These are phyloP conservation scores for Tachypleus tridentatus DNA, from an alignment of 1,140 invertebrate genomes.

Conservation along the genomic window DNA sequence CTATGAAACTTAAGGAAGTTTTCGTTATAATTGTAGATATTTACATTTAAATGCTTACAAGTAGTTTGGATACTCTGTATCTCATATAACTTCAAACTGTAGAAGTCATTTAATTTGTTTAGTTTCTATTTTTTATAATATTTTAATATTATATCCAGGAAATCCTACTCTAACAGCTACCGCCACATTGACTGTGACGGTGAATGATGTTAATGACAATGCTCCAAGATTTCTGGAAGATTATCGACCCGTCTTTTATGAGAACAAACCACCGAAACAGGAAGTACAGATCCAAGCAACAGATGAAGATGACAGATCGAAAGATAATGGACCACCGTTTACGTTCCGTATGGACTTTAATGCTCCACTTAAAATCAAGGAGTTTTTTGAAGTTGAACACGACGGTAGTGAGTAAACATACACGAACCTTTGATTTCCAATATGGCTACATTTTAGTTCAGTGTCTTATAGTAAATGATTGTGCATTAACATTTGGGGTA, in stretches of 20 bases:
- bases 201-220: slow-evolving; percentile 85
- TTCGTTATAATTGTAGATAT: too few relatives aligned
- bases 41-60: too few relatives aligned
- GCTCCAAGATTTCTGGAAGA: slow-evolving; percentile 41
- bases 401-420: slow-evolving; percentile 36
- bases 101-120: too few relatives aligned
- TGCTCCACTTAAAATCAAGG: slow-evolving; percentile 76
- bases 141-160: slow-evolving; percentile 20
- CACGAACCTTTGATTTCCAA: too few relatives aligned
- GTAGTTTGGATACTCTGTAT: too few relatives aligned
- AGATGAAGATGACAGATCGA: slow-evolving; percentile 84
- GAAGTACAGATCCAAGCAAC: slow-evolving; percentile 83
- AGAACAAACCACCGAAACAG: slow-evolving; percentile 73
- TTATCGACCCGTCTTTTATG: slow-evolving; percentile 76
- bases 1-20: background rate
- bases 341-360: slow-evolving; percentile 84
- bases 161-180: slow-evolving; percentile 80
- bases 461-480: too few relatives aligned
- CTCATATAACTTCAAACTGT: too few relatives aligned
- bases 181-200: slow-evolving; percentile 81
- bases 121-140: too few relatives aligned
- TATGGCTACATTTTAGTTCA: too few relatives aligned
- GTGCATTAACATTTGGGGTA: too few relatives aligned
- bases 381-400: slow-evolving; percentile 86
- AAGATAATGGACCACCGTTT: slow-evolving; percentile 88